phyloP scores from a whole-genome alignment of 2,113 vertebrate genomes.

The Parotia lawesii region DNA sequence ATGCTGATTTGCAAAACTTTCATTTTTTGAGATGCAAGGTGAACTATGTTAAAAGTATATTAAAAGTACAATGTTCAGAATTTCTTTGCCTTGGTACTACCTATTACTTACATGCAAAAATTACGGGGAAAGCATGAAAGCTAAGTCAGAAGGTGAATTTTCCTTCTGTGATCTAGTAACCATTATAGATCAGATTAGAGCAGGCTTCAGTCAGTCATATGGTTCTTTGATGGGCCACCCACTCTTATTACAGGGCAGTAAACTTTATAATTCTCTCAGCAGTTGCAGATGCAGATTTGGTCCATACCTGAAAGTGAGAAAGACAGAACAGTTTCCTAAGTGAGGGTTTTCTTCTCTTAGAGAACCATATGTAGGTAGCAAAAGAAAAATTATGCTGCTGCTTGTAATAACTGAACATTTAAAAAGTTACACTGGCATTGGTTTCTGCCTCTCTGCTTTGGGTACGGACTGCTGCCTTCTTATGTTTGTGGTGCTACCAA shows the following conservation, averaged over 20 bases:
- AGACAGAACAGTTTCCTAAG: neutral
- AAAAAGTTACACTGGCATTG: accelerated
- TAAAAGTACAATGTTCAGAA: neutral
- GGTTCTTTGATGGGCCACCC: neutral
- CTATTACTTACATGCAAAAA: neutral
- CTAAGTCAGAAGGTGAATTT: neutral
- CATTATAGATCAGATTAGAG: neutral
- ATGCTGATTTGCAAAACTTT: neutral
- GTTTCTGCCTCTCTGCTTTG: neutral
- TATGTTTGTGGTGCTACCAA: neutral
- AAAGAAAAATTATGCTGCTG: neutral
- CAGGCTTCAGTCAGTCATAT: neutral
- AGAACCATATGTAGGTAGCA: neutral
- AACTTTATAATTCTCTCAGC: neutral
- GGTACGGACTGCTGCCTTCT: neutral
- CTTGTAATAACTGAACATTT: neutral
- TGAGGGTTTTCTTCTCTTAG: neutral
- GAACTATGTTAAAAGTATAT: neutral
- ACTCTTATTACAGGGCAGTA: neutral
- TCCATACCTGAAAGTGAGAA: neutral
- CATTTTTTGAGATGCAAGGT: neutral
- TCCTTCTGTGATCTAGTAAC: neutral
- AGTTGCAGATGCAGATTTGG: neutral
- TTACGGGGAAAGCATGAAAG: neutral
- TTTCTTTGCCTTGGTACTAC: neutral